Evolutionary conservation across 2,888 invertebrate species (phyloP).

Genomic region (Cheilosia soror): DNA sequence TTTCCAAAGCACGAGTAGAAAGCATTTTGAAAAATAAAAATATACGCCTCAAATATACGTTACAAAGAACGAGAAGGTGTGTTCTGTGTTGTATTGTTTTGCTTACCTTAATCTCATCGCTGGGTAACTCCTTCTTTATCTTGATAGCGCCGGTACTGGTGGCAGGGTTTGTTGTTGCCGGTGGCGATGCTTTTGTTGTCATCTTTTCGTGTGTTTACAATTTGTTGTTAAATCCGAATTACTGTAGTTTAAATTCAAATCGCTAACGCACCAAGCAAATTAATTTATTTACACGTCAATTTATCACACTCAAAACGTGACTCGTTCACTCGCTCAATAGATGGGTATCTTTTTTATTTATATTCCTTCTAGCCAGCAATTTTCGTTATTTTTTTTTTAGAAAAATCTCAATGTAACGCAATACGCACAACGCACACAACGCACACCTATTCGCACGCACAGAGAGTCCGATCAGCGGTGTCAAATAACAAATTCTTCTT

Average conservation of each 20-base stretch:
- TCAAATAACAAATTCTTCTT: constrained; percentile 61
- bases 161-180: constrained; percentile 76
- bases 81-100: background rate
- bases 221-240: constrained; percentile 19
- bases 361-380: constrained; percentile 9
- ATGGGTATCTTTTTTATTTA: background rate
- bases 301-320: constrained; percentile 55
- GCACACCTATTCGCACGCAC: constrained; percentile 39
- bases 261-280: constrained; percentile 18
- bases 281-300: constrained; percentile 32
- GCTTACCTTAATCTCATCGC: constrained; percentile 91
- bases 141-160: constrained; percentile 78
- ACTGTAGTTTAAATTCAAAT: background rate
- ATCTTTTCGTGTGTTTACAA: constrained; percentile 79
- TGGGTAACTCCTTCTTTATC: constrained; percentile 88
- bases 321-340: constrained; percentile 20
- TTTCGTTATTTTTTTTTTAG: background rate
- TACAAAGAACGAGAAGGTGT: background rate
- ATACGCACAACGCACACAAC: constrained; percentile 30
- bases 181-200: constrained; percentile 85
- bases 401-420: constrained; percentile 34
- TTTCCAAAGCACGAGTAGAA: background rate
- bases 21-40: background rate
- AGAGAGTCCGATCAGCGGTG: constrained; percentile 46
- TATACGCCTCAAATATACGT: background rate